A percentile compares a stretch with the other conserved stretches of the same genome.
Evolutionary conservation across 2,113 vertebrate genomes (phyloP).

Genomic region (Equus przewalskii): DNA sequence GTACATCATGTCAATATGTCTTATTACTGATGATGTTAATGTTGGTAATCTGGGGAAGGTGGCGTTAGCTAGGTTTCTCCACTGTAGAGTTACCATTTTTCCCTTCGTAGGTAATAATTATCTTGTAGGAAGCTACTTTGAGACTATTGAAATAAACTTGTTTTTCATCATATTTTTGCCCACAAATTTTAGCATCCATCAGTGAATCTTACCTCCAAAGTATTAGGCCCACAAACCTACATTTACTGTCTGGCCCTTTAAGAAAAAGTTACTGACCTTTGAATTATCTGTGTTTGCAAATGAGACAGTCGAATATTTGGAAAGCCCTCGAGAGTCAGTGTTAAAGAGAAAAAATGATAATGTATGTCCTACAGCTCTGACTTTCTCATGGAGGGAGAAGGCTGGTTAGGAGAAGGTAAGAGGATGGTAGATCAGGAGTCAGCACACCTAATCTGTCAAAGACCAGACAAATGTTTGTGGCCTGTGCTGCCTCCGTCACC

Average conservation of each 20-base stretch:
- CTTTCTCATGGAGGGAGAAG: neutral
- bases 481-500: neutral
- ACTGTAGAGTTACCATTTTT: neutral
- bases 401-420: neutral
- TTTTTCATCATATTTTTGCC: neutral
- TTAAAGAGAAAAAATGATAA: conserved; percentile 6
- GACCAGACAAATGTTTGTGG: neutral
- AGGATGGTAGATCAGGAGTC: neutral
- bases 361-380: neutral
- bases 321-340: conserved; percentile 17
- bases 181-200: neutral
- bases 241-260: neutral
- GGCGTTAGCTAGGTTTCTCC: neutral
- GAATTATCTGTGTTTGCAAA: neutral
- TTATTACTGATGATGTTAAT: neutral
- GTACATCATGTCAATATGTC: neutral
- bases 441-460: neutral
- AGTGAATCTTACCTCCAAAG: neutral
- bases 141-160: neutral
- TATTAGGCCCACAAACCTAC: neutral
- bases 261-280: neutral
- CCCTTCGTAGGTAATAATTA: neutral
- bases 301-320: neutral
- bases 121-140: neutral
- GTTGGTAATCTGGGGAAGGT: neutral